Evolutionary conservation across 2,888 invertebrate species (phyloP), one percentile per base, ranked within the genome.

Genomic region (Adela reaumurella): DNA sequence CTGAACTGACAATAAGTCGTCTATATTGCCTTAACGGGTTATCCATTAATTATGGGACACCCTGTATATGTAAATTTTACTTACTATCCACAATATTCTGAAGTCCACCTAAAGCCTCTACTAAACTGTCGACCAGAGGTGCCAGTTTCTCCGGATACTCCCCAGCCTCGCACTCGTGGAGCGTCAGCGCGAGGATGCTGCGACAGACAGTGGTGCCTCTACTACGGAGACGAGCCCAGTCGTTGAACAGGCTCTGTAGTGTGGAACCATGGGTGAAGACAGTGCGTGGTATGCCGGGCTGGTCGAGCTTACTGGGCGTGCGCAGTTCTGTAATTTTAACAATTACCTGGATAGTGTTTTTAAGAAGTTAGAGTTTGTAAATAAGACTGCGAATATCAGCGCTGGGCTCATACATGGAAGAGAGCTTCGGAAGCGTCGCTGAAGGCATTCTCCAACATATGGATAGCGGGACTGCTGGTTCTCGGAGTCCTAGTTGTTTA

Each of bases 191-290:
- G 2, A 62, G 59, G 46, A 77, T 62, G 2, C 64, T 59, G 56
- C 61, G 65, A 46, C 70, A 68, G 8, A 70, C 50, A 47, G 64
- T 66, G 8, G 61, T 59, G 17, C 77, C 76, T 54, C 70, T 74
- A 2, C 63, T 66, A 48, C 58, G 63, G n/a, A 72, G 49, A 46
- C 57, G 60, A 5, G 56, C 50, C 79, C 79, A 79, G 49, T 74
- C 65, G 44, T 51, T 58, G 43, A 78, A 44, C 11, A 70, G 55
- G 1, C 56, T 53, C 51, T 74, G 70, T 6, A 78, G 56, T 20
- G 63, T 67, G 1, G 67, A 65, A 19, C 74, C 54, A 52, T 77
- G 77, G 3, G 66, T 67, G 52, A 65, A 74, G 6, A 74, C 67
- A 0, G 72, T 73, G 59, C 68, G 74, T 1, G 72, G 64, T 41